Evolutionary conservation across 2,797 vertebrate genomes (phyloP).

Genomic region (Denticeps clupeoides): DNA sequence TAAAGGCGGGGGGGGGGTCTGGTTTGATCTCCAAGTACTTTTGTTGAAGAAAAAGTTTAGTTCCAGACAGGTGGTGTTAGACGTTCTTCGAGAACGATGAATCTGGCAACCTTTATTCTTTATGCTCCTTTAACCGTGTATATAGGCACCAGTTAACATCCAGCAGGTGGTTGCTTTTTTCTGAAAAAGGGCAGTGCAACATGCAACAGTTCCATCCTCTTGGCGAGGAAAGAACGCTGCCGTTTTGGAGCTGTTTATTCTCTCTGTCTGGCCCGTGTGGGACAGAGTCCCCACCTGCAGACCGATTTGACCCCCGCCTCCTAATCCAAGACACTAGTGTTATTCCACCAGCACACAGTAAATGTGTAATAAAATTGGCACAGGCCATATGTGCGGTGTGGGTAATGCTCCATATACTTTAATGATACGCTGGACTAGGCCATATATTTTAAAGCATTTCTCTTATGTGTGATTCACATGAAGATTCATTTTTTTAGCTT

Average conservation of each 20-base stretch:
- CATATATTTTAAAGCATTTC: conserved; percentile 48
- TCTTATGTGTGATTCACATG: conserved; percentile 41
- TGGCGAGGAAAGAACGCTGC: not conserved
- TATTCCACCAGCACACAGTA: conserved; percentile 49
- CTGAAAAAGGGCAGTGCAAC: too few species aligned
- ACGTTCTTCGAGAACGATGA: too few species aligned
- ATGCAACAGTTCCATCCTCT: not conserved
- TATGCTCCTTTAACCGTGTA: too few species aligned
- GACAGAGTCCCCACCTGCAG: not conserved
- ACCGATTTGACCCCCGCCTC: conserved; percentile 16
- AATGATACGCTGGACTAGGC: conserved; percentile 48
- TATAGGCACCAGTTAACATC: too few species aligned
- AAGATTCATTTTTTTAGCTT: conserved; percentile 26
- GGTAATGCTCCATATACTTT: conserved; percentile 64
- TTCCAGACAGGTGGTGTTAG: too few species aligned
- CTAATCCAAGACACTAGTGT: conserved; percentile 37
- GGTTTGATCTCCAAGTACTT: too few species aligned
- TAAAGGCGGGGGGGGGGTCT: too few species aligned
- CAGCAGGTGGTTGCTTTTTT: too few species aligned
- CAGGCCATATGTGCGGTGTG: conserved; percentile 45
- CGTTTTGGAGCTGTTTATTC: not conserved
- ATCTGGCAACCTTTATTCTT: too few species aligned
- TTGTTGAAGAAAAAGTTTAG: too few species aligned
- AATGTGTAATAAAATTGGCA: conserved; percentile 56
- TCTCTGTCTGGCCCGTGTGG: not conserved